Conservation (phyloP, 2,888 invertebrate species). For the Perdita meconis region DNA sequence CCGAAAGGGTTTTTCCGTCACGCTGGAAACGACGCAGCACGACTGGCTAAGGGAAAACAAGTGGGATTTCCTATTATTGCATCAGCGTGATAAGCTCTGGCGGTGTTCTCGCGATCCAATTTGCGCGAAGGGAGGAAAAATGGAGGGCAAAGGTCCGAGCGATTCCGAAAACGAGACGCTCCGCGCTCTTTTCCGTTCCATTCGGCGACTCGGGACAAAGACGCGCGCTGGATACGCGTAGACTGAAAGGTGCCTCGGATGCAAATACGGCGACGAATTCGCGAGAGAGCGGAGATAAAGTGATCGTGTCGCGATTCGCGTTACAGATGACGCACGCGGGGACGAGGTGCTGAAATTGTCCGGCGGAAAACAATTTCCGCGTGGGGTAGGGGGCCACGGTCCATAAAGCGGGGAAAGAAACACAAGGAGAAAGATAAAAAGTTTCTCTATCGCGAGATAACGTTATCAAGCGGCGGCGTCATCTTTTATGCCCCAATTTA, state of each 20-base stretch:
- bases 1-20: conserved; percentile 49
- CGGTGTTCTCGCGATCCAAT: conserved; percentile 54
- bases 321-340: neutral
- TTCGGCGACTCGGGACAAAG: neutral
- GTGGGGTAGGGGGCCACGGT: conserved; percentile 18
- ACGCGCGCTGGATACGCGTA: neutral
- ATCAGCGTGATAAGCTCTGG: conserved; percentile 52
- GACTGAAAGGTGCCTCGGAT: neutral
- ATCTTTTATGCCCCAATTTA: conserved; percentile 77
- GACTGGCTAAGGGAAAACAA: conserved; percentile 27
- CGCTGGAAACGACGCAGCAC: conserved; percentile 28
- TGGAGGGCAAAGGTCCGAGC: conserved; percentile 29
- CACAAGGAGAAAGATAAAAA: conserved; percentile 62
- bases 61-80: conserved; percentile 33
- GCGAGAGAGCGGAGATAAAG: neutral
- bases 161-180: neutral
- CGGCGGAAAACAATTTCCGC: conserved; percentile 63
- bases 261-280: conserved; percentile 3
- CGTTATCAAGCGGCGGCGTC: conserved; percentile 73
- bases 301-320: conserved; percentile 11
- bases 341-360: conserved; percentile 28
- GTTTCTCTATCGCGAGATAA: conserved; percentile 73
- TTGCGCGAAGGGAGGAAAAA: conserved; percentile 24
- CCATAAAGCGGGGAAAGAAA: conserved; percentile 57
- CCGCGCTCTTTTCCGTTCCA: neutral